Conservation (phyloP, 2,113 vertebrate species). For the Daphoenositta chrysoptera region DNA sequence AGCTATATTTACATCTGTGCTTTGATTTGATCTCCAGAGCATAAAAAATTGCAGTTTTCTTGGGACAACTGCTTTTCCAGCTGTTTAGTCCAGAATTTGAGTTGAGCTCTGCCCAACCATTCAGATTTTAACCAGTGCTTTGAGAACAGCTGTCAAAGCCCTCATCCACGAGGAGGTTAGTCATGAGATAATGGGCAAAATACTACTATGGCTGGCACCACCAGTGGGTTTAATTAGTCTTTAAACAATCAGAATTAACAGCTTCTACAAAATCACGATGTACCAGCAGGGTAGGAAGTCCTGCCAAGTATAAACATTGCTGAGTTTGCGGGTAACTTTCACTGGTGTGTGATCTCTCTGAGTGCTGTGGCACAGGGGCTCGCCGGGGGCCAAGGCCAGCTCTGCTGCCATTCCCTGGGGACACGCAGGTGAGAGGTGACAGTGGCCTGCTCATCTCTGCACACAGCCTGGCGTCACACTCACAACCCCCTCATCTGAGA, state of each 20-base stretch:
- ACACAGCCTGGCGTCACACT: background rate
- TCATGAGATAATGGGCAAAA: background rate
- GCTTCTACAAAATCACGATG: background rate
- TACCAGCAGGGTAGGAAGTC: background rate
- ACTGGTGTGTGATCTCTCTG: accelerated
- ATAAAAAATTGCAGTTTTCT: background rate
- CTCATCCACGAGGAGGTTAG: background rate
- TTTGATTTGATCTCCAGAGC: background rate
- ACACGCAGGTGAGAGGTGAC: accelerated
- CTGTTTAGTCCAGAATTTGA: background rate
- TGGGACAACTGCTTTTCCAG: background rate
- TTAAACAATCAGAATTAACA: background rate
- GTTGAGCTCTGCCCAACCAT: background rate
- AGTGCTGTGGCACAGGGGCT: background rate
- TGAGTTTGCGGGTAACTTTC: background rate
- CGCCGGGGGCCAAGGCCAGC: accelerated
- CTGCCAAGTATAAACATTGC: background rate
- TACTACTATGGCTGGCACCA: background rate
- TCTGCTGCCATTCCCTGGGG: background rate
- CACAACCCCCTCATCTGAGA: background rate
- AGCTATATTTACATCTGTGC: background rate
- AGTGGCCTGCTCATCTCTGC: background rate
- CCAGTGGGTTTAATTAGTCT: background rate
- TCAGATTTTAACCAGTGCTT: background rate
- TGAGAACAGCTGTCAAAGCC: background rate